phyloP scores from a whole-genome alignment of 2,797 vertebrate genomes.

The Hylomyscus alleni region DNA sequence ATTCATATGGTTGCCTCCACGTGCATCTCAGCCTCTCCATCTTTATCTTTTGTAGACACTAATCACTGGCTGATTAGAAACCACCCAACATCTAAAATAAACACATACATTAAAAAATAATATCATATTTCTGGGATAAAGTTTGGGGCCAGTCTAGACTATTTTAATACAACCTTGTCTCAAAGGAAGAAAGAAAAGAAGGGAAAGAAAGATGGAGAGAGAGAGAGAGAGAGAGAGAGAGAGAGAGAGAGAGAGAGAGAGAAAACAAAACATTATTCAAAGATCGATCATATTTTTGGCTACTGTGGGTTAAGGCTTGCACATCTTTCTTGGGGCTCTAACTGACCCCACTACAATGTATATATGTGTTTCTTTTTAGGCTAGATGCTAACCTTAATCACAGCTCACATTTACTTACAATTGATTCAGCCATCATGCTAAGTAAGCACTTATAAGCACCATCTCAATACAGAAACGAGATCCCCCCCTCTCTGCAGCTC shows the following conservation, averaged over 20 bases:
- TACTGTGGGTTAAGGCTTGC: not conserved
- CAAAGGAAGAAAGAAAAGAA: not conserved
- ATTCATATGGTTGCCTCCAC: not conserved
- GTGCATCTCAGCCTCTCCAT: not conserved
- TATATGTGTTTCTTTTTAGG: not conserved
- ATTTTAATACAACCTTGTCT: not conserved
- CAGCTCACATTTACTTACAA: conserved; percentile 16
- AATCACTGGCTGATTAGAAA: not conserved
- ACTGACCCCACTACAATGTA: not conserved
- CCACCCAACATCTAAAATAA: not conserved
- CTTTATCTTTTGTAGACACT: not conserved
- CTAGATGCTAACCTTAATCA: not conserved
- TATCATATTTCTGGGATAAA: not conserved
- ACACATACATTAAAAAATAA: not conserved
- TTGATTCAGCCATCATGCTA: not conserved
- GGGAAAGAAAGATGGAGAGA: too few relatives aligned
- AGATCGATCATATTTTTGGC: not conserved
- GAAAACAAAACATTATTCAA: not conserved
- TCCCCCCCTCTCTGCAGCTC: not conserved
- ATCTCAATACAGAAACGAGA: conserved; percentile 34
- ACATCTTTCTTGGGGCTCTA: not conserved
- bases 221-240: too few relatives aligned
- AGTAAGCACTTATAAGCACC: conserved; percentile 14
- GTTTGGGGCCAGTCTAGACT: not conserved
- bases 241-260: not conserved